Conservation (phyloP, 2,113 vertebrate species). For the Excalfactoria chinensis region DNA sequence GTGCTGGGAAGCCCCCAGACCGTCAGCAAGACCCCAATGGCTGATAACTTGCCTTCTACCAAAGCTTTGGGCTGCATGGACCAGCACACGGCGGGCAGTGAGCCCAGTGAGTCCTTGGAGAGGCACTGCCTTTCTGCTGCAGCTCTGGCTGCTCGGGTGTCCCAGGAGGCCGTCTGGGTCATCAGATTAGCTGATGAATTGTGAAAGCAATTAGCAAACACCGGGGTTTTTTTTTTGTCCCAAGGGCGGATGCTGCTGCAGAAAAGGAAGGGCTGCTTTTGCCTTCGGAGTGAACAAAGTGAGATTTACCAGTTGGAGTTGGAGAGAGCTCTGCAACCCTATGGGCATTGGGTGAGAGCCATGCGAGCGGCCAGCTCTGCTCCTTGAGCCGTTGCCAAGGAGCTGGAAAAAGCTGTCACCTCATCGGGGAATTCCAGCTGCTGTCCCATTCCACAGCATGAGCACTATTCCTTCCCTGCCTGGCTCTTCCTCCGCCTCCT, state of each 20-base stretch:
- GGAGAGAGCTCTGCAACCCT: not conserved
- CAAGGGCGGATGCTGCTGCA: not conserved
- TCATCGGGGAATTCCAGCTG: conserved; percentile 40
- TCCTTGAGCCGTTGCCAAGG: not conserved
- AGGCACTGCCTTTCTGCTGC: not conserved
- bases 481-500: not conserved
- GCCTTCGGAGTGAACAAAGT: not conserved
- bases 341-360: accelerated
- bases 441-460: not conserved
- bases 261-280: not conserved
- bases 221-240: not conserved
- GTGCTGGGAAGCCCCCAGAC: accelerated
- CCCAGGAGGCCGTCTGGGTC: not conserved
- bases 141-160: not conserved
- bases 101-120: not conserved
- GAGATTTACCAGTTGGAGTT: accelerated
- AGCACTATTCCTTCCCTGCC: not conserved
- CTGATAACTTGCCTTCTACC: accelerated
- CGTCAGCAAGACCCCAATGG: accelerated
- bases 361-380: not conserved
- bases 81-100: accelerated
- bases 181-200: not conserved
- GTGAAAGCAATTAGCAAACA: not conserved
- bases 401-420: not conserved
- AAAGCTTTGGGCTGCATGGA: not conserved